Base-by-base conservation (phyloP, 2,888 invertebrate genomes). In the Hartigia nigra region DNA sequence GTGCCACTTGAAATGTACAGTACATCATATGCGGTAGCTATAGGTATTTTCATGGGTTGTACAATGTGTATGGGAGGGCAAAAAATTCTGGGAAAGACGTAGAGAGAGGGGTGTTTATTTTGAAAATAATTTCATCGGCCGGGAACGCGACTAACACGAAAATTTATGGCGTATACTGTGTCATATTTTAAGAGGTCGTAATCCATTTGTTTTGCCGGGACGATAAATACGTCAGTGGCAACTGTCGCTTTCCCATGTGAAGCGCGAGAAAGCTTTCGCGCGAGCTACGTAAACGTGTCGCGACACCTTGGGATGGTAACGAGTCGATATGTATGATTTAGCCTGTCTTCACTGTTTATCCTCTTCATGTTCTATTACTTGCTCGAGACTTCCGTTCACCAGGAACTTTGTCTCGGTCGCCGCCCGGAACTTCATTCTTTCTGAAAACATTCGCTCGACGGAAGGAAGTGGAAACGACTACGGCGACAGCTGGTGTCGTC, bases 51-150 rank as follows among this genome's bases (percentile, higher is more conserved):
- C 23, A 9, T 55, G 55, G 55, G 55, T 23, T 9, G 78, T 78
- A 72, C 9, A 4, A 0, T 12, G 76, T 5, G 70, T 69, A 69
- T 77, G 36, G 74, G 34, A 78, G 77, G 81, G 32, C 74, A 75
- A 81, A 81, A 82, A 72, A 79, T 75, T 55, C 55, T 55, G 23
- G 23, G 2, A 2, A 55, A 9, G 9, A 23, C 55, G 23, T 23
- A 9, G 55, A 55, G 55, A 55, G 55, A 23, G 55, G 55, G 23
- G 23, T 55, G 55, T 75, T 75, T 39, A 37, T 55, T 75, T 75
- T 37, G 36, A 55, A 55, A n/a, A 32, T 37, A 75, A 14, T 75
- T 39, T 75, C 31, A 31, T 75, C 55, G 12, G 23, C 55, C 55
- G 9, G 55, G 23, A 55, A 55, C 55, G 55, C 23, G 55, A 55